Conservation (phyloP, 2,113 vertebrate genomes). For the Pituophis catenifer region DNA sequence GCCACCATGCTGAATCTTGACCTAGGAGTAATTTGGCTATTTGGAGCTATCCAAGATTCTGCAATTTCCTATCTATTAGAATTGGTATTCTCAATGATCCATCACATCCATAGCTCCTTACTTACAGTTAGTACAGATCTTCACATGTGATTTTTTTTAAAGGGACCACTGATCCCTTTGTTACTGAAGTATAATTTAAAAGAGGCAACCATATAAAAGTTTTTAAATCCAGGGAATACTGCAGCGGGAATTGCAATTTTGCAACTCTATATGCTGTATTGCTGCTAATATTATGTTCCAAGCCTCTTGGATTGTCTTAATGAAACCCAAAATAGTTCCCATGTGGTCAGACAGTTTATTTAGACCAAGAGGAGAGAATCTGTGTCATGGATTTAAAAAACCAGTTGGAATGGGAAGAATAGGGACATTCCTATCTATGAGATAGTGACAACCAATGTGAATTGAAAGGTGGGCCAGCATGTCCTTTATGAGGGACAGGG, state of each 20-base stretch:
- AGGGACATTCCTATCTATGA: background rate
- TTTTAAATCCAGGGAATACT: background rate
- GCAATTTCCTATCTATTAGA: background rate
- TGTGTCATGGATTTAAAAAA: background rate
- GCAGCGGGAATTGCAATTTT: background rate
- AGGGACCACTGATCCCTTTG: background rate
- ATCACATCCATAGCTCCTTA: background rate
- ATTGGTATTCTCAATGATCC: background rate
- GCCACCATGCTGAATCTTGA: background rate
- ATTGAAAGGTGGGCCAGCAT: no score
- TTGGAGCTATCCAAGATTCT: background rate
- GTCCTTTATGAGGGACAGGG: no score
- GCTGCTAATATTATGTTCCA: background rate
- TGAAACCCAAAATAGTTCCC: background rate
- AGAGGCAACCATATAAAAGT: background rate
- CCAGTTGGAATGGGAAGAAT: background rate
- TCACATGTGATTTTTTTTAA: background rate
- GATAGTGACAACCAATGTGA: no score
- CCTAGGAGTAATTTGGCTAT: background rate
- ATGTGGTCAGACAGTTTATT: background rate
- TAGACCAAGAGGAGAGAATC: no score
- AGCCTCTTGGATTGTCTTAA: no score
- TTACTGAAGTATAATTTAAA: background rate
- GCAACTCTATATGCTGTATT: background rate
- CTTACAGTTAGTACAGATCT: background rate